A percentile compares a stretch with the other conserved stretches of the same genome.
phyloP scores from a whole-genome alignment of 1,140 invertebrate species.

The Physella acuta region DNA sequence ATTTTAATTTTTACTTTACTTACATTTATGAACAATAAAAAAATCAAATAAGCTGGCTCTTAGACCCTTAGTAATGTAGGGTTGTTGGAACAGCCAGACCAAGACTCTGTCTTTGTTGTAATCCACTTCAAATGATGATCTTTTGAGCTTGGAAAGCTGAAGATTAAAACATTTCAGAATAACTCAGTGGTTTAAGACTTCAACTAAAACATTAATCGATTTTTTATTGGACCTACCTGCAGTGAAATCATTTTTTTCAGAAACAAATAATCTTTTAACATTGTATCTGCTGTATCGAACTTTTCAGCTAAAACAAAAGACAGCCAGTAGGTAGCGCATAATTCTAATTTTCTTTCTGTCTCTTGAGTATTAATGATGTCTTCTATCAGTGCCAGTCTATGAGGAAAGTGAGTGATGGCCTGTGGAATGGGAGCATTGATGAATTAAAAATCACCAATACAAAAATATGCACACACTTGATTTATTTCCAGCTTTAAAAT shows the following conservation, averaged over 20 bases:
- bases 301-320: slow-evolving; percentile 10
- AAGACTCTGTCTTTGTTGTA: slow-evolving; percentile 10
- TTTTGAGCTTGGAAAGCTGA: neutral
- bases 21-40: slow-evolving; percentile 14
- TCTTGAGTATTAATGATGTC: neutral
- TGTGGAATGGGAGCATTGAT: neutral
- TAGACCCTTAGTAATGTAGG: neutral
- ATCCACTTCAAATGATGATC: neutral
- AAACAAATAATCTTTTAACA: neutral
- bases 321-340: slow-evolving; percentile 1
- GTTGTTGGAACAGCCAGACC: neutral
- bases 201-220: no score
- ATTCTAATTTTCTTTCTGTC: neutral
- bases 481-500: no score
- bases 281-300: slow-evolving; percentile 1
- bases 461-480: no score
- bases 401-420: slow-evolving; percentile 5
- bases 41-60: slow-evolving; percentile 5
- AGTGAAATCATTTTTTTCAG: slow-evolving; percentile 12
- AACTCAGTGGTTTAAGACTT: no score
- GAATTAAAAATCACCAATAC: no score
- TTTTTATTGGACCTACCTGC: no score
- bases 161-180: neutral
- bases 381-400: slow-evolving; percentile 6
- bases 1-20: neutral